Conservation (phyloP, 2,113 vertebrate genomes). For the Catharus minimus region DNA sequence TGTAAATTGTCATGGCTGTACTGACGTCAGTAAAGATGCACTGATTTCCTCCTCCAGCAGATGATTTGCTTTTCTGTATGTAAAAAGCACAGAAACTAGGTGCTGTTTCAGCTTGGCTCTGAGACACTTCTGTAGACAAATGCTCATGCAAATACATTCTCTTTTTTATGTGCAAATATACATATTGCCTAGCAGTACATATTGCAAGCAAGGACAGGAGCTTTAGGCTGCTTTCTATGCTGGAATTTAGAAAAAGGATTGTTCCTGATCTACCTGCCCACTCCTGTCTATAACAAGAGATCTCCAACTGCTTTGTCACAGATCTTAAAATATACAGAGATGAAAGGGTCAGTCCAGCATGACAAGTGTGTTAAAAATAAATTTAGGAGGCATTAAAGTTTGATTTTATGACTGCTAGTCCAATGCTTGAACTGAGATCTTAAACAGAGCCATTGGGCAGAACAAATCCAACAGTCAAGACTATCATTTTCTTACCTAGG, state of each 20-base stretch:
- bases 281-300: conserved; percentile 4
- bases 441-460: not conserved
- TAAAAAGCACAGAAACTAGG: conserved; percentile 6
- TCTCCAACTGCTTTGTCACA: not conserved
- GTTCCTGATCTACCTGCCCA: not conserved
- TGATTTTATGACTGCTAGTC: not conserved
- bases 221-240: not conserved
- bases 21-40: conserved; percentile 14
- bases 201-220: not conserved
- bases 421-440: not conserved
- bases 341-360: conserved; percentile 15
- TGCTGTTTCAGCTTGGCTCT: conserved; percentile 7
- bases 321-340: conserved; percentile 7
- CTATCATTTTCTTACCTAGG: not conserved
- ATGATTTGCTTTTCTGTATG: not conserved
- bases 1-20: conserved; percentile 3
- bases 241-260: not conserved
- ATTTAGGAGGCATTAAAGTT: conserved; percentile 6
- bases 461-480: not conserved
- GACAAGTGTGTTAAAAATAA: conserved; percentile 15
- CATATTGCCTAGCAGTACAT: not conserved
- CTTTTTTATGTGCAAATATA: not conserved
- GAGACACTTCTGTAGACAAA: not conserved
- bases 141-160: not conserved
- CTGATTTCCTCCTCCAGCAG: conserved; percentile 25